Evolutionary conservation across 2,888 invertebrate genomes (phyloP), one percentile per base, ranked within the genome.

Genomic region (Rhynchonema sp.): DNA sequence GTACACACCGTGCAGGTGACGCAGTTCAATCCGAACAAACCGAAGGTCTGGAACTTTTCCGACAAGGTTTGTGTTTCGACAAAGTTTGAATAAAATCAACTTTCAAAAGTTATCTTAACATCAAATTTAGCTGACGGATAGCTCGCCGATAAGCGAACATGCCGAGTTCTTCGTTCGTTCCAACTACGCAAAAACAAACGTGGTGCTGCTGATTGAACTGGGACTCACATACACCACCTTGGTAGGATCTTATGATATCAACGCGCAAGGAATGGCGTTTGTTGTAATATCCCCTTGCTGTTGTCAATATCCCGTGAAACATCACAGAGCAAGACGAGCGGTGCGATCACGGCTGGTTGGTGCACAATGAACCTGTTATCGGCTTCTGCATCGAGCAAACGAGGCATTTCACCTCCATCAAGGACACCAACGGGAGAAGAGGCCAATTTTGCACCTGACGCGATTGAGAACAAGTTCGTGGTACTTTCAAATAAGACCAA

Each of bases 151-250:
- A 2, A 22, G 2, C 17, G 57, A 49, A 20, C n/a, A 46, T 30
- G 58, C 28, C 3, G 58, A 58, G 6, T 27, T 58, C 17, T 58
- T 58, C 30, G 30, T 58, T n/a, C 52, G 58, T 9, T 58, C 58
- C 27, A 58, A 58, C n/a, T 58, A 58, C 23, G 46, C 58, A n/a
- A 28, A 58, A 2, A 27, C 27, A 53, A 26, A 26, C 27, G 58
- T 58, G 13, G 53, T 53, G 17, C 30, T 58, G 20, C 58, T 58
- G 30, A 26, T 58, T n/a, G 58, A 58, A n/a, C 17, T 54, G 26
- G 25, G 6, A 9, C 3, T 54, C 52, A 23, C 52, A 3, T 52
- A 22, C n/a, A n/a, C n/a, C n/a, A 6, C 22, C 9, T 3, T 6
- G 52, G 52, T 52, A 52, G 6, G 52, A n/a, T n/a, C n/a, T n/a